Base-by-base conservation (phyloP, 2,888 invertebrate species). In the Azorinus chamasolen region DNA sequence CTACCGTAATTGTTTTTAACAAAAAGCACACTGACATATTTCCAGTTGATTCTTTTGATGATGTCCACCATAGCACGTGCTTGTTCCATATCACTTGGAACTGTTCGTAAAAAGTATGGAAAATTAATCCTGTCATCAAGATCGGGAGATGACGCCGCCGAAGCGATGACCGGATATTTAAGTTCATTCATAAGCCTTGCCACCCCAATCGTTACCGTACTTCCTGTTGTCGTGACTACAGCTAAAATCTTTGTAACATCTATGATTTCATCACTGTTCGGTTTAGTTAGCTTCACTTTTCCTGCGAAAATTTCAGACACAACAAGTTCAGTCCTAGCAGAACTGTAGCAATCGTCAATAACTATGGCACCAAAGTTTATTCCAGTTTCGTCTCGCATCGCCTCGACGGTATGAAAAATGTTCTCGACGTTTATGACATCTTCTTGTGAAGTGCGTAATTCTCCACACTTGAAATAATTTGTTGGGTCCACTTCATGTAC, bases 141-240 rank as follows among this genome's bases (percentile, higher is more conserved):
- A 70, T 89, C 89, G 0, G 88, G 84, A 5, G 89, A 88, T 22
- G 90, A 88, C 5, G 91, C 83, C 2, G 88, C 82, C 27, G 88
- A 89, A 5, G 90, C 89, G 14, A 91, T 84, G 14, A 87, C 80
- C 0, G 90, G 90, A 37, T 89, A 79, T n/a, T 84, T 81, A 18
- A 87, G 54, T 5, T 79, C 79, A n/a, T 83, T 83, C 64, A 89
- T 84, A 27, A 89, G 68, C 6, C 73, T 55, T 4, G 89, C 87
- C 10, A 88, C 65, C 0, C 86, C 79, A 22, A 89, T 85, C 1
- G 90, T 86, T 1, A 88, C 88, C 2, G 86, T 89, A 72, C 91
- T 91, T 16, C 89, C 94, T 65, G 94, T 94, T 0, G 94, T 94
- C 0, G 94, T 95, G 37, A 95, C 93, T 14, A 95, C 94, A 0